A percentile compares a stretch with the other conserved stretches of the same genome.
Evolutionary conservation across 1,140 invertebrate species (phyloP).

Genomic region (Hyphantria cunea): DNA sequence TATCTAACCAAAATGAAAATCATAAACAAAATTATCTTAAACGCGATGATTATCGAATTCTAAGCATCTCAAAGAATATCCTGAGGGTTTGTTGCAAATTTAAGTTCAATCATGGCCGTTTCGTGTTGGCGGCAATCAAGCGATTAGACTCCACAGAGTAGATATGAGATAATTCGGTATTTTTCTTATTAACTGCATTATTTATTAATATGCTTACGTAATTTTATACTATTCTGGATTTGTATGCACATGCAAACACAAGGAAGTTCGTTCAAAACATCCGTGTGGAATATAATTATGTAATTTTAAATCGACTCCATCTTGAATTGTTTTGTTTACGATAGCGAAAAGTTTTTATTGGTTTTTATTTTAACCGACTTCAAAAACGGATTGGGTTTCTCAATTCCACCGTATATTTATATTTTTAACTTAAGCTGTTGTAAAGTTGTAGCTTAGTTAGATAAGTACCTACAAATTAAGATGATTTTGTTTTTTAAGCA

Average conservation of each 20-base stretch:
- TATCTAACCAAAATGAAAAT: neutral
- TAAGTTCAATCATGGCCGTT: conserved; percentile 7
- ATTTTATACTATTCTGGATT: neutral
- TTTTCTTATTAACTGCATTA: conserved; percentile 25
- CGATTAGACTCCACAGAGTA: conserved; percentile 27
- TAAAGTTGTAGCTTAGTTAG: too few relatives aligned
- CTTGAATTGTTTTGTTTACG: neutral
- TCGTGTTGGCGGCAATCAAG: conserved; percentile 32
- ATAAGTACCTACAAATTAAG: too few relatives aligned
- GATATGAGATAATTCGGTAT: conserved; percentile 4
- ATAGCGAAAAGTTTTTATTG: neutral
- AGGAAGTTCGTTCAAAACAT: conserved; percentile 3
- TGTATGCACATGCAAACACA: conserved; percentile 11
- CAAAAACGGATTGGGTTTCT: too few relatives aligned
- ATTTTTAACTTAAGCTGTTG: too few relatives aligned
- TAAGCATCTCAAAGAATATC: conserved; percentile 10
- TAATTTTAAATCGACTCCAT: neutral
- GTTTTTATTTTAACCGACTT: too few relatives aligned
- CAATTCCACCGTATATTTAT: too few relatives aligned
- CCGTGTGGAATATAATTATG: neutral
- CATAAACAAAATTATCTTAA: conserved; percentile 3
- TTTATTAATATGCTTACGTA: conserved; percentile 22
- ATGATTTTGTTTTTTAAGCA: too few relatives aligned
- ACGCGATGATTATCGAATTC: conserved; percentile 14
- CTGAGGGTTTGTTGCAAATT: conserved; percentile 16